Base-by-base conservation (phyloP, 2,113 vertebrate species). In the Catagonus wagneri region DNA sequence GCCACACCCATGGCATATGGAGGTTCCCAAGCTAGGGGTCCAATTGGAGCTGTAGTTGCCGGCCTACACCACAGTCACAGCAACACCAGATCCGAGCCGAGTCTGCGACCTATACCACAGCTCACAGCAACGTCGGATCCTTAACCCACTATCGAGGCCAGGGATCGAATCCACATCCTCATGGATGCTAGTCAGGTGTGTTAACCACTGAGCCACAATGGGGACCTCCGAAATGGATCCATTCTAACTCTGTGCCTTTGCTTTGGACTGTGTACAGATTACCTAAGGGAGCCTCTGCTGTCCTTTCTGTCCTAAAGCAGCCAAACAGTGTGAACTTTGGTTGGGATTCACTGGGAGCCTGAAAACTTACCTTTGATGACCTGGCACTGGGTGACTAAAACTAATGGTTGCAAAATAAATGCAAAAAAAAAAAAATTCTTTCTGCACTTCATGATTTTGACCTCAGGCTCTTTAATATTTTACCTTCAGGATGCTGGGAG, bases 341-440 rank as follows among this genome's bases (percentile, higher is more conserved):
- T 75, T 69, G 81, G 32, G 61, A 84, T 96, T 88, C 71, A 93
- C 6, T 68, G 60, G 76, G 65, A 79, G 14, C 29, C 68, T 89
- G 83, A 60, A 91, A 39, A 81, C 80, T 91, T 76, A n/a, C 72
- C 72, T 84, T 93, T 92, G 87, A 22, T 88, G 69, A 85, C 66
- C 54, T 60, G 72, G 80, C 72, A 11, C 68, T 93, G 63, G 78
- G 32, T 72, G 80, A 23, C 13, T 65, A 20, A 84, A 81, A 80
- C 68, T 90, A 83, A 74, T 22, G 34, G 4, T 86, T 92, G 36
- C 60, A 72, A 72, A 93, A 81, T 91, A 96, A 91, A 87, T 88
- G 96, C 72, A 78, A n/a, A 52, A 4, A 78, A n/a, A 52, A 4
- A 78, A 76, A 32, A 58, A 58, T 58, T 85, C 66, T 96, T 44